Conservation (phyloP, 2,797 vertebrate species). For the Lycodopsis pacificus region DNA sequence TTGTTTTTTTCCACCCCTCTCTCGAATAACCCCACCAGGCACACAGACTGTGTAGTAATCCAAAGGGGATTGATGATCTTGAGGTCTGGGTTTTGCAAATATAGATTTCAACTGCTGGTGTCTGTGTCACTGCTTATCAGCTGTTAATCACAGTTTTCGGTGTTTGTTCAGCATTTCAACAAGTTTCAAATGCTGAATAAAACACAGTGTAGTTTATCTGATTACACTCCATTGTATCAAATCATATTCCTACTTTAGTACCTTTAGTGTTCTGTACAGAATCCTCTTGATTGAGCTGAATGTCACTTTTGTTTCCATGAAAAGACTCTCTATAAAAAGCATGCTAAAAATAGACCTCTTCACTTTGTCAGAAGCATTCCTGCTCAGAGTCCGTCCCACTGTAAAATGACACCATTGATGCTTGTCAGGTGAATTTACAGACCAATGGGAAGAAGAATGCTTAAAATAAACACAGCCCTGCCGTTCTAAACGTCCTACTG, state of each 20-base stretch:
- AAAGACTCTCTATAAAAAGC: conserved; percentile 64
- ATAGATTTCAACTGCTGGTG: not conserved
- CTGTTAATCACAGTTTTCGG: not conserved
- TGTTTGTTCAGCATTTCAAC: conserved; percentile 18
- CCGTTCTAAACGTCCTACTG: conserved; percentile 67
- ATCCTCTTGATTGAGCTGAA: conserved; percentile 17
- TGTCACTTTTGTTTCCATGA: conserved; percentile 60
- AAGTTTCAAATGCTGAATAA: conserved; percentile 5
- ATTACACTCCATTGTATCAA: not conserved
- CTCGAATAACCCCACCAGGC: conserved; percentile 28
- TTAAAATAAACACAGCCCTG: conserved; percentile 77
- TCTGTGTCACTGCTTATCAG: not conserved
- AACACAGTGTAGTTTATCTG: conserved; percentile 2
- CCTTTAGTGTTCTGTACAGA: conserved; percentile 1
- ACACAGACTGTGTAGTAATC: conserved; percentile 37
- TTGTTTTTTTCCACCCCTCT: conserved; percentile 8
- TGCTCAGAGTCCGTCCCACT: conserved; percentile 42
- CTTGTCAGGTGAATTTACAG: conserved; percentile 75
- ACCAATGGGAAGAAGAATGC: conserved; percentile 59
- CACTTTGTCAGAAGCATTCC: conserved; percentile 48
- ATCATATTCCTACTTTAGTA: not conserved
- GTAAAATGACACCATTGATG: conserved; percentile 75
- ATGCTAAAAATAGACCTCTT: conserved; percentile 72
- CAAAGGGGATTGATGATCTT: conserved; percentile 20
- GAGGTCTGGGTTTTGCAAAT: conserved; percentile 20